Conservation (phyloP, 2,797 vertebrate genomes). For the Phataginus tricuspis region DNA sequence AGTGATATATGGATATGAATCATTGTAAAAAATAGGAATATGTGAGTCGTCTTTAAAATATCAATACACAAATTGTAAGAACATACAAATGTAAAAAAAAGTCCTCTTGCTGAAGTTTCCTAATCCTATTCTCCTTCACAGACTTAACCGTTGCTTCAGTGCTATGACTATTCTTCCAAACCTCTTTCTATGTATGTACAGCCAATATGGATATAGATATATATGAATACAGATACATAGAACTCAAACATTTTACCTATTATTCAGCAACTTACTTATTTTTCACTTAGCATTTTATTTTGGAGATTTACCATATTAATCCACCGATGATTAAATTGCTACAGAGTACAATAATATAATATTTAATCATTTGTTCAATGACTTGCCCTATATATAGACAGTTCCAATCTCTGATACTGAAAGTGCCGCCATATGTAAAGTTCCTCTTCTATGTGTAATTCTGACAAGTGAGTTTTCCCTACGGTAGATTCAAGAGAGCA, state of each 20-base stretch:
- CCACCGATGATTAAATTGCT: not conserved
- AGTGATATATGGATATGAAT: not conserved
- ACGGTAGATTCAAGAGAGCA: not conserved
- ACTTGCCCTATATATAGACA: not conserved
- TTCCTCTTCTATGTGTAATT: not conserved
- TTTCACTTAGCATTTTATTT: constrained; percentile 16
- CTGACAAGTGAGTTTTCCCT: not conserved
- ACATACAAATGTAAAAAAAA: not conserved
- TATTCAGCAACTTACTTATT: not conserved
- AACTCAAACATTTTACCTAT: not conserved
- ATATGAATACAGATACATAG: not conserved
- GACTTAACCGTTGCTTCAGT: not conserved
- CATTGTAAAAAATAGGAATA: not conserved
- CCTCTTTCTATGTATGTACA: not conserved
- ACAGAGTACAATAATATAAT: not conserved
- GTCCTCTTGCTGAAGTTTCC: not conserved
- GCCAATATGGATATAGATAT: not conserved
- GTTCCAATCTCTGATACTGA: not conserved
- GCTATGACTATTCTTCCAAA: not conserved
- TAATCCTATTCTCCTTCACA: not conserved
- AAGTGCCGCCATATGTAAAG: not conserved
- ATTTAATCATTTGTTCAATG: not conserved
- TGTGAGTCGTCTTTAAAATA: not conserved
- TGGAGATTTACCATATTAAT: not conserved
- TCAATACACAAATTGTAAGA: not conserved